Evolutionary conservation across 2,888 invertebrate genomes (phyloP), one percentile per base, ranked within the genome.

Genomic region (Drosophila villosipedis): DNA sequence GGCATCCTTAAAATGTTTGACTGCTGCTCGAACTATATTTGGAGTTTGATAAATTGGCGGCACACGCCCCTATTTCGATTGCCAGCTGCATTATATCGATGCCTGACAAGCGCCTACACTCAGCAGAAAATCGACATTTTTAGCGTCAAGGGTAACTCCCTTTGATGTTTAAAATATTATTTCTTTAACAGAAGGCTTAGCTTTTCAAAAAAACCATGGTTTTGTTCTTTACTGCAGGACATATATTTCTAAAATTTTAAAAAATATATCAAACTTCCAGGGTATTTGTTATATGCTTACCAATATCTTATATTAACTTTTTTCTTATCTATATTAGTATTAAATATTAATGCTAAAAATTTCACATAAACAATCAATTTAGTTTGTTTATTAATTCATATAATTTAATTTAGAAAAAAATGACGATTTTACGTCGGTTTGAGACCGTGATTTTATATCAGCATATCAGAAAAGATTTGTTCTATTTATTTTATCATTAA

Each of bases 41-140:
- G 83, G 86, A 75, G 77, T 63, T 72, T 68, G 68, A 86, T 78
- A 78, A 76, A 86, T 79, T 73, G 68, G 39, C 58, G 73, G 84
- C 89, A 86, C 82, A 86, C 82, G 77, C 82, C 75, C 65, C 52
- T 30, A 25, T 35, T 35, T 7, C 47, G 50, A 47, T 4, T 25
- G 41, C 54, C 82, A 83, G 70, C 74, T 84, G 80, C 52, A 60
- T 41, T 33, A 30, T 39, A 22, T 70, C 50, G 58, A 22, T n/a
- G 43, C 41, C 43, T 28, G 60, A 33, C 47, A 62, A 30, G 30
- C 35, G 22, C 28, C 52, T n/a, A 9, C 25, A 25, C 54, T 50
- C 60, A 43, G 60, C 61, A 71, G 41, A 22, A 47, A 22, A 22
- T 14, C 7, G 4, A 22, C 1, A 6, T 14, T 14, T 12, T 12